These are phyloP conservation scores for Acrocephalus arundinaceus DNA, from an alignment of 2,113 vertebrate genomes.

Conservation along the genomic window DNA sequence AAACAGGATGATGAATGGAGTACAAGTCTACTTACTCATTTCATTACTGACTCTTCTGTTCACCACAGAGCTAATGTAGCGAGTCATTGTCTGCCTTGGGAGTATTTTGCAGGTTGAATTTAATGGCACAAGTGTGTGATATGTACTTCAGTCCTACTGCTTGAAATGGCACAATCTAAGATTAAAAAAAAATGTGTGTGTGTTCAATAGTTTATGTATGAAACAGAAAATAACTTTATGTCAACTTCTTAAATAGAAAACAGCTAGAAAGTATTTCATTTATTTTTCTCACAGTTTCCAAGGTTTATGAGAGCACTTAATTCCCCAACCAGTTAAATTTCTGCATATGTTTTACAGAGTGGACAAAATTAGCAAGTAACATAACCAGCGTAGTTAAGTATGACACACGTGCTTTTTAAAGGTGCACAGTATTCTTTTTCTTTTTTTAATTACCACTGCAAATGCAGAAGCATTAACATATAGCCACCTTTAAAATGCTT, in stretches of 20 bases:
- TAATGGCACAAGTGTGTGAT: constrained; percentile 84
- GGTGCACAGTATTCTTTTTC: background rate
- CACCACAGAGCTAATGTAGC: constrained; percentile 96
- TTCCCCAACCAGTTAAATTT: background rate
- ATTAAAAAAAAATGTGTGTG: background rate
- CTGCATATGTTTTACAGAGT: background rate
- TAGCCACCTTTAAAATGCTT: background rate
- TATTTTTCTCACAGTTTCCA: background rate
- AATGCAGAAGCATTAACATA: background rate
- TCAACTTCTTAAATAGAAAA: background rate
- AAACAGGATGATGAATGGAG: constrained; percentile 99
- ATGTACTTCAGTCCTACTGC: constrained; percentile 76
- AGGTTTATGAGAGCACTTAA: background rate
- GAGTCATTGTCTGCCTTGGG: constrained; percentile 87
- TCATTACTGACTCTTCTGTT: constrained; percentile 89
- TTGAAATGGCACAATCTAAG: constrained; percentile 17
- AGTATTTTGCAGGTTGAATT: constrained; percentile 88
- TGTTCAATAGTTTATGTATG: background rate
- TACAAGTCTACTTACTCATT: constrained; percentile 92
- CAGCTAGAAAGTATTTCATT: background rate
- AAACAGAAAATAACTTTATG: constrained; percentile 4
- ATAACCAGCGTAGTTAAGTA: background rate
- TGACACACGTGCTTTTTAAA: background rate
- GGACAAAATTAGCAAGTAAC: background rate
- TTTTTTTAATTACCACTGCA: background rate